phyloP scores from a whole-genome alignment of 1,140 invertebrate genomes.

The Pogonognathellus flavescens region DNA sequence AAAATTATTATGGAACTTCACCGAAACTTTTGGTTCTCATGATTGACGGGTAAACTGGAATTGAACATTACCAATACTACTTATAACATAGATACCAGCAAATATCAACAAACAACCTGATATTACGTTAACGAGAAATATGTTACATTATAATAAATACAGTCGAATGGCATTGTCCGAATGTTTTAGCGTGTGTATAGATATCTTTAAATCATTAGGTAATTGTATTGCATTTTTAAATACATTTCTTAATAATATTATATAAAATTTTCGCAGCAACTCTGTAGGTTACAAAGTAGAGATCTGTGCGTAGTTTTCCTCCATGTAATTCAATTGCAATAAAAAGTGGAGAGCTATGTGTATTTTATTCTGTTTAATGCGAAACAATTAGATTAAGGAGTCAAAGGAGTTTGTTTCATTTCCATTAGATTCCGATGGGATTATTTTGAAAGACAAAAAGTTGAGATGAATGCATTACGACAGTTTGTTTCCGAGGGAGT shows the following conservation, averaged over 20 bases:
- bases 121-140: no score
- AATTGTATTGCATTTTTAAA: no score
- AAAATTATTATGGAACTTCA: neutral
- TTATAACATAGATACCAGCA: neutral
- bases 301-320: no score
- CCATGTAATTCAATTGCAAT: no score
- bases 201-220: no score
- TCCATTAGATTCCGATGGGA: conserved; percentile 69
- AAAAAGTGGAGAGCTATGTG: no score
- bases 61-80: neutral
- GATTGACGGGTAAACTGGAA: conserved; percentile 17
- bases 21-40: conserved; percentile 27
- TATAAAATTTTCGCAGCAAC: no score
- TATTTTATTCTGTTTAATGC: no score
- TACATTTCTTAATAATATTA: no score
- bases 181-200: no score
- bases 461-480: conserved; percentile 66
- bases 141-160: neutral
- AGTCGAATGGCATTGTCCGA: neutral
- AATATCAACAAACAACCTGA: no score
- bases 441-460: conserved; percentile 67
- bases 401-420: neutral
- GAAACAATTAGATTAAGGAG: neutral
- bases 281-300: no score
- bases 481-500: conserved; percentile 68